Conservation (phyloP, 1,140 invertebrate species). For the Zophobas morio region DNA sequence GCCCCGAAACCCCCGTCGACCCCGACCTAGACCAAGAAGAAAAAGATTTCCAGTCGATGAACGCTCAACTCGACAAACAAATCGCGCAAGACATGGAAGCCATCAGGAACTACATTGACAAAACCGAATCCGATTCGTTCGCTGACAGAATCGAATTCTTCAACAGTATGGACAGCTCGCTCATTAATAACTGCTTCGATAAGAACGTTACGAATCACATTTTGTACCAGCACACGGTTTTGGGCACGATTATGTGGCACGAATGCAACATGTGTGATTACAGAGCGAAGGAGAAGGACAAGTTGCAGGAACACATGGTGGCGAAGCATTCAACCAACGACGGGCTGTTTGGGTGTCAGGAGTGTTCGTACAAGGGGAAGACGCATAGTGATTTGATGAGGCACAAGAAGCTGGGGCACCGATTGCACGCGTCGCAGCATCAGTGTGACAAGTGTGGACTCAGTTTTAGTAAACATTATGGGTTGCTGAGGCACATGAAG, state of each 20-base stretch:
- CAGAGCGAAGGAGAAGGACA: neutral
- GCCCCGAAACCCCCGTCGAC: neutral
- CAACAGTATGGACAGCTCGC: constrained; percentile 22
- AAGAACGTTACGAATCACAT: constrained; percentile 1
- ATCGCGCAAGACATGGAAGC: constrained; percentile 24
- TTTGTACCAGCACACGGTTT: neutral
- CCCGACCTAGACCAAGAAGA: constrained; percentile 11
- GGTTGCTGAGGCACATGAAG: neutral
- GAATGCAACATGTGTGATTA: constrained; percentile 9
- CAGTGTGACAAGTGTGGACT: neutral
- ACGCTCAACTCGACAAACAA: constrained; percentile 8
- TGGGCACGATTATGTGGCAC: constrained; percentile 22
- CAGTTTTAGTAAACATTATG: neutral
- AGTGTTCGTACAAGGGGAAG: neutral
- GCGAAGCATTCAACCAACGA: neutral
- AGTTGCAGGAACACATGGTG: constrained; percentile 1
- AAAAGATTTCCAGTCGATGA: constrained; percentile 5
- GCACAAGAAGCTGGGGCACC: neutral
- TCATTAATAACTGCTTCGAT: neutral
- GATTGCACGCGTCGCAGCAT: neutral
- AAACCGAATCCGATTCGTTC: neutral
- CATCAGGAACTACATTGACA: constrained; percentile 18
- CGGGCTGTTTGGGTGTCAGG: neutral
- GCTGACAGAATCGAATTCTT: constrained; percentile 13
- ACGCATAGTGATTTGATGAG: neutral